Conservation (phyloP, 2,797 vertebrate species). For the Lagocephalus sceleratus region DNA sequence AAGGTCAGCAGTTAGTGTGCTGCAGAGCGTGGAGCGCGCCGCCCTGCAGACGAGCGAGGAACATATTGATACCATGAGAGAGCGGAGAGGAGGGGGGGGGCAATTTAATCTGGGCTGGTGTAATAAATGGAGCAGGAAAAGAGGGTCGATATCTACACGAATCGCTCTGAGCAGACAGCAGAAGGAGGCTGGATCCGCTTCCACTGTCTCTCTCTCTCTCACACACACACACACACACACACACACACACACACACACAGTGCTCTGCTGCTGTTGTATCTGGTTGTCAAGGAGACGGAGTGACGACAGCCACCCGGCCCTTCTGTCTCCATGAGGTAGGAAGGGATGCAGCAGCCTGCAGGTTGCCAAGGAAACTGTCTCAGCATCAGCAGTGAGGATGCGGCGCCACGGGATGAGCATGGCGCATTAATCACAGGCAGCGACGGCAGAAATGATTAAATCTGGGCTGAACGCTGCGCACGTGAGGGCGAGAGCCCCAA, state of each 20-base stretch:
- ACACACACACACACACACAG: slow-evolving; percentile 16
- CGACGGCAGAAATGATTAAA: slow-evolving; percentile 18
- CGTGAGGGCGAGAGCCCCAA: neutral
- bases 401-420: slow-evolving; percentile 34
- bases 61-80: slow-evolving; percentile 43
- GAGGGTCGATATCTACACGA: slow-evolving; percentile 58
- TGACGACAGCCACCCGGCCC: slow-evolving; percentile 54
- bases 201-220: slow-evolving; percentile 45
- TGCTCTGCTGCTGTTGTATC: slow-evolving; percentile 57
- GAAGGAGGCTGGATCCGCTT: slow-evolving; percentile 54
- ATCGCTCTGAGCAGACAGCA: slow-evolving; percentile 47
- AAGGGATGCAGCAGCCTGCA: slow-evolving; percentile 43
- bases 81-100: slow-evolving; percentile 2
- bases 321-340: slow-evolving; percentile 36
- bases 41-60: slow-evolving; percentile 13
- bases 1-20: slow-evolving; percentile 62
- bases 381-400: slow-evolving; percentile 49
- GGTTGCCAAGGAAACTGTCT: slow-evolving; percentile 68
- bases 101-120: slow-evolving; percentile 55
- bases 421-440: slow-evolving; percentile 47
- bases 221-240: slow-evolving; percentile 18
- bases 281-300: slow-evolving; percentile 55
- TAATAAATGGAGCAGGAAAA: slow-evolving; percentile 53
- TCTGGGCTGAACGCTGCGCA: neutral
- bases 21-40: slow-evolving; percentile 23